phyloP scores from a whole-genome alignment of 2,888 invertebrate species.

The Melolontha melolontha region DNA sequence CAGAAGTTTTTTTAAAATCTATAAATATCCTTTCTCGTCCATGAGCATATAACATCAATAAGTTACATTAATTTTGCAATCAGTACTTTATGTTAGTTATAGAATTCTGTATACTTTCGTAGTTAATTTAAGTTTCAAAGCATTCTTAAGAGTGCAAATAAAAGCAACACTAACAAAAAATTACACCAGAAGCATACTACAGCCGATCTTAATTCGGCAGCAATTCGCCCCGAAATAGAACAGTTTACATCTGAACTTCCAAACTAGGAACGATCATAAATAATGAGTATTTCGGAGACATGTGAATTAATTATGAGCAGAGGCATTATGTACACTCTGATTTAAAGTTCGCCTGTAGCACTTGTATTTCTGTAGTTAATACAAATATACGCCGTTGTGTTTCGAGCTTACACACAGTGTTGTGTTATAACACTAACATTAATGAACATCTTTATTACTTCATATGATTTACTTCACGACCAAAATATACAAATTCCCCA shows the following conservation, averaged over 20 bases:
- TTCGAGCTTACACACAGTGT: conserved; percentile 32
- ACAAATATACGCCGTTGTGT: conserved; percentile 25
- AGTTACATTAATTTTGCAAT: too few species aligned
- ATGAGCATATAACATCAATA: too few species aligned
- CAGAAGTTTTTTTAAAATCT: too few species aligned
- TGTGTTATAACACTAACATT: conserved; percentile 42
- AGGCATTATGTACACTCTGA: conserved; percentile 31
- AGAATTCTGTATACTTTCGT: too few species aligned
- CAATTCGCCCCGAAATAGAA: conserved; percentile 20
- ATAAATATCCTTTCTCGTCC: too few species aligned
- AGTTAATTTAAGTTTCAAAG: too few species aligned
- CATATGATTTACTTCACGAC: conserved; percentile 41
- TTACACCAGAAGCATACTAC: neutral
- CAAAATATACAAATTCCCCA: conserved; percentile 22
- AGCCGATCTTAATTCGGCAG: conserved; percentile 5
- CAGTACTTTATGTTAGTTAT: too few species aligned
- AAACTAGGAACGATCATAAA: conserved; percentile 42
- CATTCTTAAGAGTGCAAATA: too few species aligned
- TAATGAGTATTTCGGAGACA: conserved; percentile 46
- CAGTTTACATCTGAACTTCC: conserved; percentile 16
- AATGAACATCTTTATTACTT: conserved; percentile 45
- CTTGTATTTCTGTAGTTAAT: conserved; percentile 18
- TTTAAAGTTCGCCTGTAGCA: conserved; percentile 10
- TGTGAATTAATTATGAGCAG: conserved; percentile 44
- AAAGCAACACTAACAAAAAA: neutral